These are phyloP conservation scores for Eilema depressum DNA, from an alignment of 2,888 invertebrate genomes.

Conservation along the genomic window DNA sequence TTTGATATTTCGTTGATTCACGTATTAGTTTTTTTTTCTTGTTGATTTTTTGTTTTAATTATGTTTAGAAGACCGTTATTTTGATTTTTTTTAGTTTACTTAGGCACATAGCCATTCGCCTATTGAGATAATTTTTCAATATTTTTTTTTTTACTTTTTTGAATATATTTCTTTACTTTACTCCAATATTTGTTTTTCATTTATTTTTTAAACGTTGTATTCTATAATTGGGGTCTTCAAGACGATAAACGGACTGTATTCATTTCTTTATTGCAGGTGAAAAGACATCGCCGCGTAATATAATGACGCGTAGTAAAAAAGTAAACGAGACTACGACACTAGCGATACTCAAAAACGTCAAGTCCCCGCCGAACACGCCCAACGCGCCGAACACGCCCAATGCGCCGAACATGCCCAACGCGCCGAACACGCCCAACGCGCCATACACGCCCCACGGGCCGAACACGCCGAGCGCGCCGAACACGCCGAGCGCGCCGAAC, in stretches of 20 bases:
- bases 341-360: conserved; percentile 77
- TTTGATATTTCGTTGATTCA: conserved; percentile 44
- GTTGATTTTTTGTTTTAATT: conserved; percentile 29
- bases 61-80: conserved; percentile 22
- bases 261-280: conserved; percentile 76
- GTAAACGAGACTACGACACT: conserved; percentile 71
- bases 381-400: background rate
- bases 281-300: conserved; percentile 66
- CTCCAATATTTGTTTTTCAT: conserved; percentile 45
- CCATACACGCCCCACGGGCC: conserved; percentile 31
- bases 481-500: conserved; percentile 25
- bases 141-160: conserved; percentile 49
- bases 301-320: conserved; percentile 80
- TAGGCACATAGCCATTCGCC: conserved; percentile 38
- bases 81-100: conserved; percentile 31
- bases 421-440: conserved; percentile 25
- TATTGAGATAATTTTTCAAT: conserved; percentile 26
- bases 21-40: conserved; percentile 31
- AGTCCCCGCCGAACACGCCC: conserved; percentile 51
- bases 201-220: conserved; percentile 36
- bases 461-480: too few relatives aligned
- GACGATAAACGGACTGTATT: conserved; percentile 68
- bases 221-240: conserved; percentile 20
- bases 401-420: conserved; percentile 24
- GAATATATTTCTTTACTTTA: conserved; percentile 59